Evolutionary conservation across 2,888 invertebrate species (phyloP), one percentile per base, ranked within the genome.

Genomic region (Agriotes lineatus): DNA sequence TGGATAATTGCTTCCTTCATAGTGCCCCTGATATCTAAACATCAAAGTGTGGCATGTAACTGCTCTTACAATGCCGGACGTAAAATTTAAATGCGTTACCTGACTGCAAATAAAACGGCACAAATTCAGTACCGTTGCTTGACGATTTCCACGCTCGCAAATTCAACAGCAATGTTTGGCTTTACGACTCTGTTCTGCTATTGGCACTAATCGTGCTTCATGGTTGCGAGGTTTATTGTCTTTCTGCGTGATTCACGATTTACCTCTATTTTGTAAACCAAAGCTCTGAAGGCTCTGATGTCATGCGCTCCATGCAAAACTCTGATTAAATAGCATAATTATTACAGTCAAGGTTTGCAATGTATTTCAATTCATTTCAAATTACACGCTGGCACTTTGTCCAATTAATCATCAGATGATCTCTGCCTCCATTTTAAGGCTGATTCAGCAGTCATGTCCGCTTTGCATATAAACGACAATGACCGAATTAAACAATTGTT

Each of bases 71-170:
- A 25, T 45, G 22, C 1, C 48, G 6, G 20, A 25, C n/a, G 10
- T 48, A 48, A 20, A 48, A 20, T 48, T 22, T 48, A 48, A 48
- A 48, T 48, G 48, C 22, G 22, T 48, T 48, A 22, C 12, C 7
- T 48, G 20, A 20, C n/a, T 9, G 45, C n/a, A 7, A 45, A 45
- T 45, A 19, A 20, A 45, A 48, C 48, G 12, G 12, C 25, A 20
- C 22, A 25, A 48, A 22, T 48, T 48, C 6, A 48, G 48, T 48
- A 48, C 48, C 48, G 48, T 48, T 48, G 48, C 48, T 48, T 48
- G 9, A 12, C 48, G 22, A 22, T 48, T 25, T 22, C 22, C 22
- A 12, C 22, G n/a, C 25, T 22, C 22, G 10, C 22, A 25, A 22
- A 48, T 12, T 48, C 22, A n/a, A 19, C 18, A 45, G 2, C 20